Percentiles rank a stretch among this genome's conserved stretches.
Evolutionary conservation across 2,797 vertebrate species (phyloP).

Genomic region (Psittacula derbiana): DNA sequence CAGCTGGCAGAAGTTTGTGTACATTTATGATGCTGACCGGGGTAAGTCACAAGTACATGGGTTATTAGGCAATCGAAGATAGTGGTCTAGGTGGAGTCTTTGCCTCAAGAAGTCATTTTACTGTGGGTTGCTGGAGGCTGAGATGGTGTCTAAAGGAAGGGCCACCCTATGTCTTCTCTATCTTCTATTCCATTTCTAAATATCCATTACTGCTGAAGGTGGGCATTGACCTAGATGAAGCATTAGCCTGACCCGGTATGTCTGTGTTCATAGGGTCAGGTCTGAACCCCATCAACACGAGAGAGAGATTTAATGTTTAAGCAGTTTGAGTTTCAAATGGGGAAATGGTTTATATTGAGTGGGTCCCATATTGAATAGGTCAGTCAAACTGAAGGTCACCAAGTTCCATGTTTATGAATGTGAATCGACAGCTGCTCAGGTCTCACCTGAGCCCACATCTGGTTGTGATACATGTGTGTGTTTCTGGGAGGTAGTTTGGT

Average conservation of each 20-base stretch:
- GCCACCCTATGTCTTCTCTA: not conserved
- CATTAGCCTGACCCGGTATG: not conserved
- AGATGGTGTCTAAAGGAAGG: not conserved
- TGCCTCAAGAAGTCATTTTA: not conserved
- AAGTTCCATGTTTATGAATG: accelerated
- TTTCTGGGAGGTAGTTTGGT: not conserved
- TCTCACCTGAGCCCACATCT: not conserved
- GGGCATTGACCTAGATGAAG: not conserved
- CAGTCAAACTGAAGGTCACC: not conserved
- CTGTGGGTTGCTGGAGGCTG: not conserved
- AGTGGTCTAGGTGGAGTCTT: not conserved
- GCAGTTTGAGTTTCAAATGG: not conserved
- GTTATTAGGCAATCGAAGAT: not conserved
- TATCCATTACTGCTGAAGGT: not conserved
- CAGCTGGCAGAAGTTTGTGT: conserved; percentile 96
- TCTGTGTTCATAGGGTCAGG: not conserved
- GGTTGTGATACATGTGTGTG: not conserved
- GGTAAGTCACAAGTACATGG: conserved; percentile 74
- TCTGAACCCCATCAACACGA: accelerated
- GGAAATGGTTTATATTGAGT: not conserved
- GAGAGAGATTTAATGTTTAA: not conserved
- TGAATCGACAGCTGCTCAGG: accelerated
- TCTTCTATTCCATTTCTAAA: not conserved
- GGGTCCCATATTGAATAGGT: not conserved
- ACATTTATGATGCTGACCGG: conserved; percentile 97